These are phyloP conservation scores for Chrysina gloriosa DNA, from an alignment of 2,888 invertebrate genomes.

Conservation along the genomic window DNA sequence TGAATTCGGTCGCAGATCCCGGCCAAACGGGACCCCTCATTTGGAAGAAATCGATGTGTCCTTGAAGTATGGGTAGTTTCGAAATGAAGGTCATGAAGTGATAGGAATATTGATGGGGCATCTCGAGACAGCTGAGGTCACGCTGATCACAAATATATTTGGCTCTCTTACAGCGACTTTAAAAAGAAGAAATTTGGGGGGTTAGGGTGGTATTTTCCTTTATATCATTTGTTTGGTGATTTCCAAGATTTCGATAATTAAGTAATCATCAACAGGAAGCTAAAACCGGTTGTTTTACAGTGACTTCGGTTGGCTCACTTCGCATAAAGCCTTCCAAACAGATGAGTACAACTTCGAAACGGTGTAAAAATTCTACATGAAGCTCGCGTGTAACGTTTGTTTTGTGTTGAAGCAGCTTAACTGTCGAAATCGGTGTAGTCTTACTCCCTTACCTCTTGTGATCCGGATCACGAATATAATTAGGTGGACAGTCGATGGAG, in stretches of 20 bases:
- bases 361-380: too few relatives aligned
- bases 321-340: too few relatives aligned
- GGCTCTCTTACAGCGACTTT: conserved; percentile 84
- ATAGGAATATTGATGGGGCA: conserved; percentile 89
- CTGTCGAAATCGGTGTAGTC: too few relatives aligned
- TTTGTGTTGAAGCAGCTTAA: too few relatives aligned
- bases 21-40: conserved; percentile 84
- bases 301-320: too few relatives aligned
- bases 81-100: conserved; percentile 95
- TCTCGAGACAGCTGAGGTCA: conserved; percentile 80
- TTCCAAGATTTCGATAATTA: too few relatives aligned
- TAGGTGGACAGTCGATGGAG: conserved; percentile 84
- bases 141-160: conserved; percentile 77
- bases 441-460: conserved; percentile 92
- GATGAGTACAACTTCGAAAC: too few relatives aligned
- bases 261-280: too few relatives aligned
- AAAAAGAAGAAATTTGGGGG: conserved; percentile 85
- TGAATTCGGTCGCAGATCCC: conserved; percentile 79
- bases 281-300: too few relatives aligned
- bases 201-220: too few relatives aligned
- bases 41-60: conserved; percentile 83
- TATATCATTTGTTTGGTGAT: too few relatives aligned
- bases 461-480: conserved; percentile 81
- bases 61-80: conserved; percentile 74
- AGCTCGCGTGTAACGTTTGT: too few relatives aligned